A percentile compares a stretch with the other conserved stretches of the same genome.
Conservation (phyloP, 2,797 vertebrate species). For the Enteromius unitaeniatus region DNA sequence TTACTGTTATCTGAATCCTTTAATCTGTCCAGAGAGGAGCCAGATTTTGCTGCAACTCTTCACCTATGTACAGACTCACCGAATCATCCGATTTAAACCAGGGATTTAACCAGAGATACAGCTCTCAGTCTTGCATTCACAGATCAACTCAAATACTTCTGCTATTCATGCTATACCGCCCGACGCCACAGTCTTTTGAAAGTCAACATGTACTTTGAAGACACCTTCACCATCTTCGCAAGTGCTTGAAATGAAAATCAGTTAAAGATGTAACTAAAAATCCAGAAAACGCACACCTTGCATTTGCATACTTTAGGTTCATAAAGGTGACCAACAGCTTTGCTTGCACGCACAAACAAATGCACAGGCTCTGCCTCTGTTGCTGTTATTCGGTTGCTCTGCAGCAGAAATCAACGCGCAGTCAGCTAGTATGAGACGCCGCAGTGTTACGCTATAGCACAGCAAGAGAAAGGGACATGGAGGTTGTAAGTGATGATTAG, state of each 20-base stretch:
- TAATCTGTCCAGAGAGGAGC: not conserved
- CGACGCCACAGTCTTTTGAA: not conserved
- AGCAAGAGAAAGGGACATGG: slow-evolving; percentile 56
- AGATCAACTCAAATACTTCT: slow-evolving; percentile 3
- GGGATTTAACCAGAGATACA: slow-evolving; percentile 17
- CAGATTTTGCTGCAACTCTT: slow-evolving; percentile 24
- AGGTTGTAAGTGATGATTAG: slow-evolving; percentile 70
- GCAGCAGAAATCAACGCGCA: slow-evolving; percentile 71
- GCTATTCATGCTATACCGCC: not conserved
- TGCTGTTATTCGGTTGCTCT: slow-evolving; percentile 55
- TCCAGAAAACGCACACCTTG: not conserved
- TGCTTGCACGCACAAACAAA: slow-evolving; percentile 40
- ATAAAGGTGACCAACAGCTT: slow-evolving; percentile 6
- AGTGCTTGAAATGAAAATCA: slow-evolving; percentile 1
- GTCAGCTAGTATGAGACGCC: slow-evolving; percentile 79
- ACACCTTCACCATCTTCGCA: not conserved
- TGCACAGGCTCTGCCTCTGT: slow-evolving; percentile 37
- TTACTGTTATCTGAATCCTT: not conserved
- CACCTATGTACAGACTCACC: slow-evolving; percentile 17
- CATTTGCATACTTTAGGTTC: not conserved
- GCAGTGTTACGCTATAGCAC: slow-evolving; percentile 84
- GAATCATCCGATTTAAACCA: slow-evolving; percentile 19
- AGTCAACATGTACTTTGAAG: slow-evolving; percentile 4
- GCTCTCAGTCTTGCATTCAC: not conserved
- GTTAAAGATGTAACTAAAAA: not conserved